These are phyloP conservation scores for Drosophila sordidula DNA, from an alignment of 2,888 invertebrate genomes.

Conservation along the genomic window DNA sequence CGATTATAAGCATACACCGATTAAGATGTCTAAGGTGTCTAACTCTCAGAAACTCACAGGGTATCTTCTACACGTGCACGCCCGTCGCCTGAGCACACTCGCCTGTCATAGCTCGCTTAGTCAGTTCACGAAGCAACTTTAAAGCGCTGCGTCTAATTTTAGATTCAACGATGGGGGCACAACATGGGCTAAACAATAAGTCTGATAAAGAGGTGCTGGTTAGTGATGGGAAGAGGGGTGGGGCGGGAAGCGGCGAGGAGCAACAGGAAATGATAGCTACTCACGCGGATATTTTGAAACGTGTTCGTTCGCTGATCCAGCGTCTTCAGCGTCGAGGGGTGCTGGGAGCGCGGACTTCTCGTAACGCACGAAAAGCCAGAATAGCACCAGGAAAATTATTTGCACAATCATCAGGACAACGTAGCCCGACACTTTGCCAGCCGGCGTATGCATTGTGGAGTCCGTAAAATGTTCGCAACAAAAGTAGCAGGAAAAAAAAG, in stretches of 20 bases:
- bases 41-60: not conserved
- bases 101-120: not conserved
- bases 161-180: conserved; percentile 11
- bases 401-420: conserved; percentile 86
- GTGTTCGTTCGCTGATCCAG: conserved; percentile 83
- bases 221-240: not conserved
- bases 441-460: conserved; percentile 83
- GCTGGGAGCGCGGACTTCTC: conserved; percentile 83
- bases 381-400: conserved; percentile 86
- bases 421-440: conserved; percentile 84
- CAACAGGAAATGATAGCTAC: conserved; percentile 68
- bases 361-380: conserved; percentile 86
- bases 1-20: too few species aligned
- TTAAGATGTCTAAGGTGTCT: too few species aligned
- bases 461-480: conserved; percentile 5
- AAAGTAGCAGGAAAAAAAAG: conserved; percentile 7
- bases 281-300: conserved; percentile 85
- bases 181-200: not conserved
- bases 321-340: conserved; percentile 70
- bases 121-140: conserved; percentile 9
- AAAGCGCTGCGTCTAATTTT: conserved; percentile 34
- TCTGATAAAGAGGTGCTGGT: not conserved
- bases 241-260: not conserved
- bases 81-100: not conserved
- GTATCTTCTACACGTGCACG: not conserved